A percentile compares a stretch with the other conserved stretches of the same genome.
Evolutionary conservation across 2,888 invertebrate genomes (phyloP).

Genomic region (Papilio demoleus): DNA sequence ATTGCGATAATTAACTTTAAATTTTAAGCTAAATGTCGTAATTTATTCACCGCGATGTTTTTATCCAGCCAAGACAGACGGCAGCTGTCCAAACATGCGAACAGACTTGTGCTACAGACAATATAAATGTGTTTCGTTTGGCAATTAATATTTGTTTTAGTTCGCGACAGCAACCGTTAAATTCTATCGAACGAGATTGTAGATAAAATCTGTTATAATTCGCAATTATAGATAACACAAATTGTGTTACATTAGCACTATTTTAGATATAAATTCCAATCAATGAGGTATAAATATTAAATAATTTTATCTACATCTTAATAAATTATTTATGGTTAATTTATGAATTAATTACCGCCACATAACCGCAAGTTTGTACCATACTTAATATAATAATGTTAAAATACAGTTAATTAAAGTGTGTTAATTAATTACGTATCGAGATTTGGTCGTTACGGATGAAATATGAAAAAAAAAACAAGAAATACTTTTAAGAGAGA

Average conservation of each 20-base stretch:
- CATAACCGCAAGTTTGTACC: background rate
- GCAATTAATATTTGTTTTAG: conserved; percentile 39
- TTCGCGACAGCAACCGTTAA: conserved; percentile 31
- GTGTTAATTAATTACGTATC: too few relatives aligned
- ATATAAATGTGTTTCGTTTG: conserved; percentile 35
- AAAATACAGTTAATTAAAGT: too few relatives aligned
- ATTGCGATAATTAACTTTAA: background rate
- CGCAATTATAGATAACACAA: conserved; percentile 23
- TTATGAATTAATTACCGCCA: background rate
- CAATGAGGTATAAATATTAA: background rate
- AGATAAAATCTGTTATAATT: conserved; percentile 33
- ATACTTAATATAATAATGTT: too few relatives aligned
- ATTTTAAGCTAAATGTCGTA: conserved; percentile 14
- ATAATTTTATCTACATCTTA: background rate
- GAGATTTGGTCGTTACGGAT: too few relatives aligned
- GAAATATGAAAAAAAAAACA: too few relatives aligned
- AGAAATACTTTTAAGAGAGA: too few relatives aligned
- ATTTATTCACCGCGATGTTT: conserved; percentile 31
- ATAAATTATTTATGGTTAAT: background rate
- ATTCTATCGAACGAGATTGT: conserved; percentile 17
- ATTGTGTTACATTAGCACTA: conserved; percentile 11
- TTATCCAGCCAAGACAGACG: conserved; percentile 19
- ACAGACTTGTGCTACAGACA: conserved; percentile 24
- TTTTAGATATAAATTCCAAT: conserved; percentile 1
- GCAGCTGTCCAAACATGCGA: conserved; percentile 38